A percentile compares a stretch with the other conserved stretches of the same genome.
These are phyloP conservation scores for Agonopterix subpropinquella DNA, from an alignment of 2,888 invertebrate species.

Conservation along the genomic window DNA sequence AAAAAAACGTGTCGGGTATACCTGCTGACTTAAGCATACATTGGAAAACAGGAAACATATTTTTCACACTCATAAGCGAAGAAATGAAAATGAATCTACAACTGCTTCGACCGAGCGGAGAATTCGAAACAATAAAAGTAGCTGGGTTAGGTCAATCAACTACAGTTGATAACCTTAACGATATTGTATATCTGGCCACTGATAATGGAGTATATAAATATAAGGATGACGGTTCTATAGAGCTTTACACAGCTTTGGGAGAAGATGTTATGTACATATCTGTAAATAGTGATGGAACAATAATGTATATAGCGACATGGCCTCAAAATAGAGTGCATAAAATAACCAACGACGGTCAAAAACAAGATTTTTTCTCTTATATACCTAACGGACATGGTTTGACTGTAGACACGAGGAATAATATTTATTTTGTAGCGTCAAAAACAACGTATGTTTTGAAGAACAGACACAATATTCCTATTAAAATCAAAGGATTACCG, in stretches of 20 bases:
- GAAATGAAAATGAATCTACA: conserved; percentile 62
- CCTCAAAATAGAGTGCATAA: conserved; percentile 61
- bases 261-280: conserved; percentile 67
- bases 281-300: conserved; percentile 41
- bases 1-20: conserved; percentile 43
- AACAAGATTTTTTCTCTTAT: conserved; percentile 41
- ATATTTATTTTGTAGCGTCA: conserved; percentile 58
- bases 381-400: conserved; percentile 64
- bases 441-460: conserved; percentile 58
- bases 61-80: conserved; percentile 56
- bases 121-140: conserved; percentile 49
- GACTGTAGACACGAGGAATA: conserved; percentile 53
- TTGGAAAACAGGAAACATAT: conserved; percentile 59
- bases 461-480: conserved; percentile 40
- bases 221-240: conserved; percentile 47
- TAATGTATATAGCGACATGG: conserved; percentile 64
- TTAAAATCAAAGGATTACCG: conserved; percentile 55
- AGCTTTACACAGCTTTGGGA: conserved; percentile 49
- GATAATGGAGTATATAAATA: conserved; percentile 68
- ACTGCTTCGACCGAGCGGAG: conserved; percentile 44
- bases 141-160: conserved; percentile 61
- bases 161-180: conserved; percentile 63
- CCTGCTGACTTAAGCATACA: conserved; percentile 62
- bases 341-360: conserved; percentile 50
- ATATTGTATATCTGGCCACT: conserved; percentile 60